phyloP scores from a whole-genome alignment of 1,140 invertebrate genomes.

The Zelostemma sp. region DNA sequence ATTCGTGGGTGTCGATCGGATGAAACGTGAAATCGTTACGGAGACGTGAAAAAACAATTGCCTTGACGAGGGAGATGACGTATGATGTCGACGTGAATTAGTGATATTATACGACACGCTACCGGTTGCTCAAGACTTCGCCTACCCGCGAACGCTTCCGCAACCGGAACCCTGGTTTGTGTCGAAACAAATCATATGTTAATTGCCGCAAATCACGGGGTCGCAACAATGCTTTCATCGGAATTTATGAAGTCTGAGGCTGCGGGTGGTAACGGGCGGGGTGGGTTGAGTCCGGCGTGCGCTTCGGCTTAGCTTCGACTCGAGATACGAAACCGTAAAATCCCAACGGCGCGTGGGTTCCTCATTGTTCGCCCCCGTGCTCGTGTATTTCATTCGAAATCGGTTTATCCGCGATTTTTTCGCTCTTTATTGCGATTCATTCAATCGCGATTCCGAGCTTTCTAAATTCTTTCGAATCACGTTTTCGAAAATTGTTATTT shows the following conservation, averaged over 20 bases:
- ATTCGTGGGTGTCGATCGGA: too few species aligned
- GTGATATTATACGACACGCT: too few species aligned
- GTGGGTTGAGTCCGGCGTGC: conserved; percentile 15
- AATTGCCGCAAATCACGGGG: conserved; percentile 56
- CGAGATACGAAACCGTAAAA: conserved; percentile 15
- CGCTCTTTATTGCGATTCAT: neutral
- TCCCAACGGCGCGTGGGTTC: conserved; percentile 18
- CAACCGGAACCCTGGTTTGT: conserved; percentile 1
- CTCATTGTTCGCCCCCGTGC: conserved; percentile 29
- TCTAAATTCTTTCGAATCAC: too few species aligned
- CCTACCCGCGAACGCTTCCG: conserved; percentile 1
- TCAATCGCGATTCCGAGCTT: too few species aligned
- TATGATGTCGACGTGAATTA: too few species aligned
- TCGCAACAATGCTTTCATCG: conserved; percentile 46
- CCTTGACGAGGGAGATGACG: too few species aligned
- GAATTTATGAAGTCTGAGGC: conserved; percentile 47
- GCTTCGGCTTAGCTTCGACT: conserved; percentile 4
- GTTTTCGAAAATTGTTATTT: too few species aligned
- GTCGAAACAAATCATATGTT: conserved; percentile 51
- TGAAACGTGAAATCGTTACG: too few species aligned
- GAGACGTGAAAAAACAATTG: too few species aligned
- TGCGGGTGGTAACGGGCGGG: conserved; percentile 25
- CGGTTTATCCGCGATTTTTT: conserved; percentile 15
- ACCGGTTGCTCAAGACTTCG: neutral
- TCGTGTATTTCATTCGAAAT: conserved; percentile 32